Evolutionary conservation across 1,140 invertebrate genomes (phyloP), one percentile per base, ranked within the genome.

Genomic region (Solen grandis): DNA sequence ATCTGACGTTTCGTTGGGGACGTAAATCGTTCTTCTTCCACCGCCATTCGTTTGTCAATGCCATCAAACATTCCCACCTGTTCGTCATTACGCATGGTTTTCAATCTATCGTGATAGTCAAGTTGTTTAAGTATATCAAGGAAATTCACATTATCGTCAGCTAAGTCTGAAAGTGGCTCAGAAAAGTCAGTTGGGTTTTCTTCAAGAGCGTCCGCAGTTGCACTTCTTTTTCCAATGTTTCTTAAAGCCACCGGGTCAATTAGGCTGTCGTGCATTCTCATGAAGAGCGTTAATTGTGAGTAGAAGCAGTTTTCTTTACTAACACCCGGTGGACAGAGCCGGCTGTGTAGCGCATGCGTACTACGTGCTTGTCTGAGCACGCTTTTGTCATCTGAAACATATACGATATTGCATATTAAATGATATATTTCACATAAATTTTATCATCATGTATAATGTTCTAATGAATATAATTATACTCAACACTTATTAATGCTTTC

Each of bases 261-360:
- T 19, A 73, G 22, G 25, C 52, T 55, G n/a, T 73, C 57, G 2
- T 60, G 70, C 70, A 73, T 73, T 46, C 54, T 33, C 55, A 73
- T 73, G 27, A 60, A 73, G 50, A 73, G 46, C 19, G 57, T 57
- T 1, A 73, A 38, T 41, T 73, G 70, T 13, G 54, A 60, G 33
- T 60, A 59, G 27, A 73, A 73, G 41, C 70, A 73, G 14, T 38
- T 59, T 27, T 73, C 54, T 1, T 36, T 46, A n/a, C 70, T 60
- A 0, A 57, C 36, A 31, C 70, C 70, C 22, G 55, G 50, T 10
- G 70, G 70, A 41, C 70, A 73, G 10, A 73, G n/a, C 25, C 35
- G 54, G n/a, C 19, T 27, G 5, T 73, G 70, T 25, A 73, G 50
- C 14, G 54, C 70, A 59, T 73, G 54, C 1, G 38, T 38, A 36